Base-by-base conservation (phyloP, 2,797 vertebrate genomes). In the Crossoptilon crossoptilon region DNA sequence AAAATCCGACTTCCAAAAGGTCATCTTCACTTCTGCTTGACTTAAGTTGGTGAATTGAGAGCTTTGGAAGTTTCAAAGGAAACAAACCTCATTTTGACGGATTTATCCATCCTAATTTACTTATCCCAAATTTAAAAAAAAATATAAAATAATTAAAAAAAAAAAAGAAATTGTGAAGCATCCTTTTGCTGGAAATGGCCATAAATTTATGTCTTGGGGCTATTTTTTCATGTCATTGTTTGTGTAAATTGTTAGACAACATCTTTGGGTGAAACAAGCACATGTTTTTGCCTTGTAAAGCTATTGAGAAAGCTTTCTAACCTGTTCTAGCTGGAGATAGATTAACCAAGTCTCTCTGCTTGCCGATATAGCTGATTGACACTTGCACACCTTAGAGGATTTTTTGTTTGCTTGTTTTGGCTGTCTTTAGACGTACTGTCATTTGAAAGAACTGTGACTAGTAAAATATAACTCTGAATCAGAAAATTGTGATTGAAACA, bases 401-500 rank as follows among this genome's bases (percentile, higher is more conserved):
- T 90, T 73, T 59, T 11, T 56, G 55, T n/a, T 58, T n/a, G 31
- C 55, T 69, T 16, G 11, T 6, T 85, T 94, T 93, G 72, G 22
- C 75, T 51, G 59, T 41, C n/a, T 64, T 74, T 8, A 29, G 51
- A 27, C 72, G 41, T 59, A 27, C 26, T 7, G 4, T 51, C 62
- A 18, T 21, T 58, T 33, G 27, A 89, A 91, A 81, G 26, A 24
- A 14, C 33, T 73, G 51, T 70, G 63, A 55, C 23, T 16, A 37
- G 35, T 37, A 29, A 92, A 83, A 68, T 49, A 8, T 15, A 93
- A 71, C 53, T 79, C 19, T 0, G 0, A 83, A 79, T 72, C 66
- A 81, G 51, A 83, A 74, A 93, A 44, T 18, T 72, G 27, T 60
- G 41, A 21, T 80, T 94, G 88, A 92, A 90, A 71, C 48, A 87